Evolutionary conservation across 2,797 vertebrate genomes (phyloP), one percentile per base, ranked within the genome.

Genomic region (Linurgus olivaceus): DNA sequence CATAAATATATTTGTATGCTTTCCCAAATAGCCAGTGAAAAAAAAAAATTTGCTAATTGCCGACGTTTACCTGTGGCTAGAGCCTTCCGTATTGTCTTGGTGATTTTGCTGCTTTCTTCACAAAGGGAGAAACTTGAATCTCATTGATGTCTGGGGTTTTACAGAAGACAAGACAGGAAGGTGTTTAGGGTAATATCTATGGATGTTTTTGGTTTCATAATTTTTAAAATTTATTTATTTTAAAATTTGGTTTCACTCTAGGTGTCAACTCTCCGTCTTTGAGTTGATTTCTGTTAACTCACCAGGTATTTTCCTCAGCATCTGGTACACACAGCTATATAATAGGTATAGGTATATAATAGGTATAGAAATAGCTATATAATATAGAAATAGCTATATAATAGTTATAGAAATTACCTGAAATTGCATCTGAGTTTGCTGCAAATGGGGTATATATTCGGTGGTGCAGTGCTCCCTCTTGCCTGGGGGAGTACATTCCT

Each of bases 21-120:
- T 80, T 86, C 28, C 26, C 13, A 81, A 33, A 23, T 14, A 54
- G 14, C 7, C 25, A 20, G 20, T 35, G 26, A 40, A 57, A 17
- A 45, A 68, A 68, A 73, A 26, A 1, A 44, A 54, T 10, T 20
- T 50, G 8, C 61, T 73, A 25, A 23, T 54, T 75, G 15, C 13
- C 11, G 10, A 38, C 0, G 0, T 78, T 8, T 23, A 0, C 2
- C 13, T 38, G 52, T 31, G 47, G 15, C 14, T 40, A 62, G 76
- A 51, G 18, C 24, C 8, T 8, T 9, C 26, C 57, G 13, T 1
- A 0, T 50, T 82, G 8, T 65, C 35, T 38, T 50, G 20, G 16
- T 65, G 11, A 15, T 9, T 72, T 71, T 84, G 11, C 44, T 47
- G 6, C 26, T 62, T 84, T 67, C 20, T 85, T 79, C 13, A 24